Conservation (phyloP, 1,140 invertebrate genomes). For the Druon quercuslanigerum region DNA sequence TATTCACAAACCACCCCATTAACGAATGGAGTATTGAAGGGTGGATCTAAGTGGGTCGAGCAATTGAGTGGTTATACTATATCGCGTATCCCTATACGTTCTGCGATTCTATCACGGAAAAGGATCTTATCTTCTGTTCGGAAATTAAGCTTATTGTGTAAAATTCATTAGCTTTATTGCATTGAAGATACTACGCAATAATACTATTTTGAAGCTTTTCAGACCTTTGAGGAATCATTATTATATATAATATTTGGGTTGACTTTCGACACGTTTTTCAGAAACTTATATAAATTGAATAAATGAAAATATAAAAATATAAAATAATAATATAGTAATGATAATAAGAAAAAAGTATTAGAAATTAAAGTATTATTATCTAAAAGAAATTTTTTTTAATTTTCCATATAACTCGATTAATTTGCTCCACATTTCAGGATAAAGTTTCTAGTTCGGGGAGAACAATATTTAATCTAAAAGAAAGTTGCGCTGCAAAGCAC, state of each 20-base stretch:
- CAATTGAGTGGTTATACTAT: constrained; percentile 63
- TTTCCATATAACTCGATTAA: background rate
- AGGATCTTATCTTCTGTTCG: constrained; percentile 58
- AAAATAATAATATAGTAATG: no score
- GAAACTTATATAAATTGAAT: no score
- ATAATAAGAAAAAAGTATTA: no score
- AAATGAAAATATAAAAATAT: no score
- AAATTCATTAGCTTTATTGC: constrained; percentile 43
- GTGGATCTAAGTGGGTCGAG: constrained; percentile 49
- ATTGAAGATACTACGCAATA: constrained; percentile 52
- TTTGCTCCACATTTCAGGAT: background rate
- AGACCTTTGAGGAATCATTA: background rate
- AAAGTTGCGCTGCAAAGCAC: background rate
- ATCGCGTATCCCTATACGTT: constrained; percentile 31
- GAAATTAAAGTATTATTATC: no score
- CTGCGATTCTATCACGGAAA: constrained; percentile 56
- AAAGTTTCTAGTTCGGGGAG: background rate
- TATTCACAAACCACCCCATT: constrained; percentile 2
- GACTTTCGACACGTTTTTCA: background rate
- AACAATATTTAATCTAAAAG: constrained; percentile 31
- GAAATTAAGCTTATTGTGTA: constrained; percentile 60
- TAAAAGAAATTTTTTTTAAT: background rate
- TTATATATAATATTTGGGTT: background rate
- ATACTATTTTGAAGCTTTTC: constrained; percentile 34
- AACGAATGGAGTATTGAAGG: constrained; percentile 34